These are phyloP conservation scores for Potorous gilbertii DNA, from an alignment of 2,797 vertebrate species.

Conservation along the genomic window DNA sequence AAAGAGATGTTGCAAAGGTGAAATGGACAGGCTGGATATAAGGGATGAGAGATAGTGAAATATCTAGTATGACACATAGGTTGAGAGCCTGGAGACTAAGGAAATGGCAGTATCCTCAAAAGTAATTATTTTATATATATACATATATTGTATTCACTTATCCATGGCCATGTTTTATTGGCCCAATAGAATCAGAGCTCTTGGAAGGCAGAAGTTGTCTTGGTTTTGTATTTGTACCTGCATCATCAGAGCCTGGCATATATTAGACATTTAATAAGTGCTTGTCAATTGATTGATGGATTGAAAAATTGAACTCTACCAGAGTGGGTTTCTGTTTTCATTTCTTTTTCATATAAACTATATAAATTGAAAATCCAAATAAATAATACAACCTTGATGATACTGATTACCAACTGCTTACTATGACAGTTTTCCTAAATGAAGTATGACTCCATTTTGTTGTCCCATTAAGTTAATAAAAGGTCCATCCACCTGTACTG, in stretches of 20 bases:
- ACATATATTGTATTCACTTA: neutral
- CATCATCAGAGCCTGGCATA: neutral
- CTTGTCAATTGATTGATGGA: neutral
- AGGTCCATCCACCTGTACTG: neutral
- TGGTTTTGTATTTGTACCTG: neutral
- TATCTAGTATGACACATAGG: neutral
- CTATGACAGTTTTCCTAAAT: slow-evolving; percentile 1
- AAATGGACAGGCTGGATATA: neutral
- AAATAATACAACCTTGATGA: neutral
- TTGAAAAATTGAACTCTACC: neutral
- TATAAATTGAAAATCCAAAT: slow-evolving; percentile 31
- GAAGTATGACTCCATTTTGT: neutral
- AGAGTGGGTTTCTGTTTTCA: neutral
- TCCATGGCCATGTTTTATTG: neutral
- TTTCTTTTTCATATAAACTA: neutral
- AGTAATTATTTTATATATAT: neutral
- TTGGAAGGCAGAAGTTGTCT: neutral
- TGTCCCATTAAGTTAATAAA: slow-evolving; percentile 16
- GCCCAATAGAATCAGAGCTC: neutral
- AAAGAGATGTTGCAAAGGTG: neutral
- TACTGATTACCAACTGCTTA: slow-evolving; percentile 33
- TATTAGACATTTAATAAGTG: neutral
- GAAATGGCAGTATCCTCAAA: neutral
- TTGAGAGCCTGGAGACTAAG: neutral
- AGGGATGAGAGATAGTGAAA: neutral